Conservation (phyloP, 2,888 invertebrate species). For the Trichogramma evanescens region DNA sequence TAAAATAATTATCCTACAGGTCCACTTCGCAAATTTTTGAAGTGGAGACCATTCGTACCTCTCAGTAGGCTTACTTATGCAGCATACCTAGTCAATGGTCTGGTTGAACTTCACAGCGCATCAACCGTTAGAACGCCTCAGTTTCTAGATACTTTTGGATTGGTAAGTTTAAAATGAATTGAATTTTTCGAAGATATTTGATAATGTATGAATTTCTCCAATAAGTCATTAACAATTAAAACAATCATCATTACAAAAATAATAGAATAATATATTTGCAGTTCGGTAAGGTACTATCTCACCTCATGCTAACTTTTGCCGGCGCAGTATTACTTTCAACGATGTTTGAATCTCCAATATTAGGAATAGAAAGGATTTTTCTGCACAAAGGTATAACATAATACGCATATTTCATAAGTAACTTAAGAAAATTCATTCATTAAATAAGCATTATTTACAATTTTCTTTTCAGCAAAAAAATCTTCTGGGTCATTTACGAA, state of each 20-base stretch:
- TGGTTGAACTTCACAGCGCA: slow-evolving; percentile 60
- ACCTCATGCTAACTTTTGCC: slow-evolving; percentile 56
- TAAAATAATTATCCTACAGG: slow-evolving; percentile 44
- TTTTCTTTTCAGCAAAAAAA: slow-evolving; percentile 20
- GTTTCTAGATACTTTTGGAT: slow-evolving; percentile 56
- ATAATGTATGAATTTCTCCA: slow-evolving; percentile 6
- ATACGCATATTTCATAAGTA: background rate
- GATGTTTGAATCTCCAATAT: slow-evolving; percentile 66
- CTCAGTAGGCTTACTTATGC: slow-evolving; percentile 65
- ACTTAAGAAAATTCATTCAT: background rate
- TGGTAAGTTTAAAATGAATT: slow-evolving; percentile 49
- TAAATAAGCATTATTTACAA: background rate
- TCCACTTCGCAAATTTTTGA: slow-evolving; percentile 52
- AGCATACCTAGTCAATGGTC: slow-evolving; percentile 66
- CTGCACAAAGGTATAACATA: slow-evolving; percentile 48
- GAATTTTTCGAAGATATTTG: background rate
- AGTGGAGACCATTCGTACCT: slow-evolving; percentile 59
- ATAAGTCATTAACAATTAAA: slow-evolving; percentile 1
- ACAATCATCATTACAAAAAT: background rate
- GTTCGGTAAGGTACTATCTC: slow-evolving; percentile 54
- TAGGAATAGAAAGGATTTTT: slow-evolving; percentile 64
- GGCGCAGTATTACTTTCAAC: slow-evolving; percentile 59
- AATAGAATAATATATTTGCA: slow-evolving; percentile 41
- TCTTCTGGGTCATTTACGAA: slow-evolving; percentile 24
- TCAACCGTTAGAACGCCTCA: slow-evolving; percentile 57